These are phyloP conservation scores for Mylabris phalerata DNA, from an alignment of 1,140 invertebrate genomes.

Conservation along the genomic window DNA sequence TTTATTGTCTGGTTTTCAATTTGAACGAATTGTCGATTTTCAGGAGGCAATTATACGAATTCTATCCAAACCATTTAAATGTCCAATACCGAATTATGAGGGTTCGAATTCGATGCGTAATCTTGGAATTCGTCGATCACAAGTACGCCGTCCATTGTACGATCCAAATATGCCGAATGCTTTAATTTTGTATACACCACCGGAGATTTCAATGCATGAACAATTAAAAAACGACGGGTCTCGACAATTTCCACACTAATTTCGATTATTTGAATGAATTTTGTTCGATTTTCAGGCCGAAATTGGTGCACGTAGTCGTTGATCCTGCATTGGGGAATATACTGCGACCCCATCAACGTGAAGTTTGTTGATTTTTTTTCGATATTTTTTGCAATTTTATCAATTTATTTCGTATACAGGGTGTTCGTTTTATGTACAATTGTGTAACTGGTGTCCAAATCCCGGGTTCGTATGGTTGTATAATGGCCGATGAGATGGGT, in stretches of 20 bases:
- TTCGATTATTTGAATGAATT: too few relatives aligned
- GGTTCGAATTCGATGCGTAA: constrained; percentile 59
- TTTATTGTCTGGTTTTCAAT: too few relatives aligned
- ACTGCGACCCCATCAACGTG: constrained; percentile 94
- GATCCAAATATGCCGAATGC: constrained; percentile 94
- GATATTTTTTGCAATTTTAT: not conserved
- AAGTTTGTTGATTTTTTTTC: constrained; percentile 47
- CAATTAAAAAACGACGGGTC: constrained; percentile 67
- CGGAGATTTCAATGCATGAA: constrained; percentile 74
- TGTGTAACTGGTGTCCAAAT: constrained; percentile 93
- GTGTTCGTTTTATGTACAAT: constrained; percentile 99
- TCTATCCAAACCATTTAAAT: constrained; percentile 85
- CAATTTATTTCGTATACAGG: constrained; percentile 48
- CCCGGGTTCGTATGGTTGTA: constrained; percentile 83
- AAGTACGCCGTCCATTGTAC: constrained; percentile 70
- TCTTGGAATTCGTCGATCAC: constrained; percentile 58
- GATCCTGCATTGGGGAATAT: constrained; percentile 88
- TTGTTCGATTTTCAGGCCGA: constrained; percentile 44
- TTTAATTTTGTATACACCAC: constrained; percentile 83
- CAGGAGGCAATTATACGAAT: constrained; percentile 75
- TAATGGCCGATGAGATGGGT: constrained; percentile 96
- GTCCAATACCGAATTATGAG: constrained; percentile 89
- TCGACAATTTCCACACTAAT: not conserved
- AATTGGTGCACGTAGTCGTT: constrained; percentile 85
- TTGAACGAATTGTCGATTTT: constrained; percentile 12